Evolutionary conservation across 2,113 vertebrate genomes (phyloP), one percentile per base, ranked within the genome.

Genomic region (Lamprologus lemairii): DNA sequence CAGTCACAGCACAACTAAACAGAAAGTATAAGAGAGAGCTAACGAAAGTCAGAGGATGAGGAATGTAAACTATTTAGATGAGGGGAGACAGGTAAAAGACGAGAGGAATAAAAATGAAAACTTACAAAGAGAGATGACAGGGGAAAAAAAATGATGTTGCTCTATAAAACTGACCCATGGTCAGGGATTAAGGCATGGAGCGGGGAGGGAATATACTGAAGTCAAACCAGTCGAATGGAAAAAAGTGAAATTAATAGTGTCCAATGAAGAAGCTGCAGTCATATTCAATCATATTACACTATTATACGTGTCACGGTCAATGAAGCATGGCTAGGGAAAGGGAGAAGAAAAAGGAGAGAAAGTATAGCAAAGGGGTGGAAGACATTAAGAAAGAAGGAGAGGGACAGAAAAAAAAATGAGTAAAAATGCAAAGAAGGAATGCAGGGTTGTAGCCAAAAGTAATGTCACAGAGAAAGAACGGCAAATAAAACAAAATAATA

Each of bases 1-100:
- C 87, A 89, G 86, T 91, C 87, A 87, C 65, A 79, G 92, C 86
- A 87, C 91, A 91, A 83, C 54, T 57, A 78, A 89, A 86, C 78
- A 89, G 71, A 88, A 55, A 17, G 65, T 26, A 42, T 33, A 47
- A 73, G 80, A 40, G 19, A 42, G 81, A 86, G 55, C 47, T 89
- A 79, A 89, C 42, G 23, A 58, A 63, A 3, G 86, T 37, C 51
- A 17, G 71, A 37, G 71, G 4, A 19, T 14, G 81, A 73, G 79
- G 73, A 90, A 86, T 12, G 8, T 54, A 86, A 45, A 86, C 31
- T 54, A 12, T 35, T 47, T 37, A 60, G 75, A 31, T 57, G n/a
- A 53, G 35, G 75, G 81, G 79, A 47, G 26, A 7, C n/a, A 17
- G 37, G 71, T 83, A 37, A 51, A 49, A 55, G 45, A n/a, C n/a